Evolutionary conservation across 2,113 vertebrate species (phyloP), one percentile per base, ranked within the genome.

Genomic region (Hipposideros armiger): DNA sequence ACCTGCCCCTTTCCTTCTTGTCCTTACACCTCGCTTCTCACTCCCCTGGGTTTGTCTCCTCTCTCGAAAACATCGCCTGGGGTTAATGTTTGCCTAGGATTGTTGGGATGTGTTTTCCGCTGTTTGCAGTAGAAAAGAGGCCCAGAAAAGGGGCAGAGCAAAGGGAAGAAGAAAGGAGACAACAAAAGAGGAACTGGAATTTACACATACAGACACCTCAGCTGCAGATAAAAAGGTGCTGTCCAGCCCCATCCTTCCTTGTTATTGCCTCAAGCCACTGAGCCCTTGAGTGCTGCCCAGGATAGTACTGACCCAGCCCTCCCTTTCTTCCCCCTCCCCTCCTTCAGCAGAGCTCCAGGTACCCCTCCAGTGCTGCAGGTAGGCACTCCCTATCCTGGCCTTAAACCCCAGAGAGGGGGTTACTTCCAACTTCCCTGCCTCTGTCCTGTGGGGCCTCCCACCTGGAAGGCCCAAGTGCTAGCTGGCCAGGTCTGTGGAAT

Each of bases 11-110:
- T 30, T 47, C 76, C 42, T 47, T 80, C 50, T 62, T 15, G 78
- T 30, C 81, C 15, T 56, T 26, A 54, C 74, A 22, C 58, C 45
- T 94, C 7, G 1, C 66, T 84, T 76, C 87, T 93, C 62, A 85
- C 74, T 78, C 77, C 64, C 64, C 69, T 52, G 78, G 60, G 56
- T 95, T 95, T 60, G 54, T 93, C 78, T 96, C 22, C 47, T 70
- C 56, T 83, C 89, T 91, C 86, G 87, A 90, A 93, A 96, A 87
- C n/a, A 67, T 69, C 4, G 1, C 93, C 82, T 14, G 15, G 66
- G 50, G 97, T 97, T 96, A 96, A 97, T 97, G 87, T 98, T 97
- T 97, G 95, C 81, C 97, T 47, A 95, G 58, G 42, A 88, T 7
- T 24, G 36, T 7, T 24, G 36, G 93, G 90, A 2, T 60, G 77